Evolutionary conservation across 1,140 invertebrate species (phyloP), one percentile per base, ranked within the genome.

Genomic region (Drosophila saltans): DNA sequence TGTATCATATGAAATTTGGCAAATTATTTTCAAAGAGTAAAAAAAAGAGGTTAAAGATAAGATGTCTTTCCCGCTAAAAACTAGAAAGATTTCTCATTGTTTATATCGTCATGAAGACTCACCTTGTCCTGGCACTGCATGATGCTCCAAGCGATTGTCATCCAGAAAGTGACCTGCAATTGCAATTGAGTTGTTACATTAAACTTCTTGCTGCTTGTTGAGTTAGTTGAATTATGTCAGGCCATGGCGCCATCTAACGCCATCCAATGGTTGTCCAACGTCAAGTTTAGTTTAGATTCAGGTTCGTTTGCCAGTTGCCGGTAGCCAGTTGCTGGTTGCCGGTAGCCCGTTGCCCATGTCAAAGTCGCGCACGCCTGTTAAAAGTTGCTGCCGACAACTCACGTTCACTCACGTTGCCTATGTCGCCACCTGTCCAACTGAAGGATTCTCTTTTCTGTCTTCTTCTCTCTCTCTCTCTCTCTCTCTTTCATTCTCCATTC

Each of bases 151-250:
- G 65, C 91, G 90, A 80, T 90, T 91, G 72, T 92, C 92, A 72
- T 92, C 92, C 65, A 92, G 80, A 78, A 92, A 82, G 80, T 92
- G 92, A 80, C 91, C 92, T 92, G 80, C 67, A 86, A 83, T 69
- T 56, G 57, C 59, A 78, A 91, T 89, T 89, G 84, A 89, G 84
- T 81, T 89, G 84, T 89, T 84, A 73, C 68, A 62, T 86, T 89
- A 65, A 80, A 55, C 24, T 55, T 26, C 73, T 82, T 77, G 83
- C 45, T 69, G 70, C 62, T 74, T 67, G 71, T 71, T 75, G 45
- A 26, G 45, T 75, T 68, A 33, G 26, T 7, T 63, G 69, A 62
- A 55, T 45, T 68, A 40, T 80, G 77, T 77, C 74, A 69, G 61
- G 41, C 69, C 40, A 66, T 84, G 84, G 84, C 84, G 84, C 80